phyloP scores from a whole-genome alignment of 2,888 invertebrate genomes.

The Leptodirus hochenwartii region DNA sequence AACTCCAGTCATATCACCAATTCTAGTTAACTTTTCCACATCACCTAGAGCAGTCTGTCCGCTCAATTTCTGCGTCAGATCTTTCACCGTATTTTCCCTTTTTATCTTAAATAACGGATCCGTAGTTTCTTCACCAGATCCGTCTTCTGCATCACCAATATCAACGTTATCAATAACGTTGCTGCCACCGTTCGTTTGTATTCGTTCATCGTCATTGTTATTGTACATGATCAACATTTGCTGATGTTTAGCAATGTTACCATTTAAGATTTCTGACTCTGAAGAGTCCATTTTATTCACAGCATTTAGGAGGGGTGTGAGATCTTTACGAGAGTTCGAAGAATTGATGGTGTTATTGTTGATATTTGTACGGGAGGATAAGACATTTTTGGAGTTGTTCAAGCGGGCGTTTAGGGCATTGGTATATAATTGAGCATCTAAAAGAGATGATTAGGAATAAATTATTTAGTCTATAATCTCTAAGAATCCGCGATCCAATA shows the following conservation, averaged over 20 bases:
- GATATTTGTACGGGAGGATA: too few relatives aligned
- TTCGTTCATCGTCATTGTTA: conserved; percentile 13
- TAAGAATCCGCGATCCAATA: too few relatives aligned
- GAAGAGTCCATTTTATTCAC: conserved; percentile 36
- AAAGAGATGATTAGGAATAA: too few relatives aligned
- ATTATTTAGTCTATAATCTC: too few relatives aligned
- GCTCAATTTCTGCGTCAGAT: conserved; percentile 68
- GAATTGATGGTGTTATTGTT: too few relatives aligned
- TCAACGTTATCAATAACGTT: conserved; percentile 10
- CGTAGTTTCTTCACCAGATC: conserved; percentile 32
- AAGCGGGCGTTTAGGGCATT: too few relatives aligned
- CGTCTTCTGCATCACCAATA: conserved; percentile 24
- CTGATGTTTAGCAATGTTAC: conserved; percentile 24
- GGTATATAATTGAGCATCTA: too few relatives aligned
- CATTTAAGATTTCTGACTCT: conserved; percentile 18
- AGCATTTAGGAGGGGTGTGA: conserved; percentile 34
- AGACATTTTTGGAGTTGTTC: too few relatives aligned
- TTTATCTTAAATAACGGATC: conserved; percentile 30
- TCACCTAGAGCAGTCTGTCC: conserved; percentile 41
- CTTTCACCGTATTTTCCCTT: conserved; percentile 74
- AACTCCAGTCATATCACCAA: conserved; percentile 70
- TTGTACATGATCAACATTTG: conserved; percentile 22
- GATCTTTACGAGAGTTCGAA: conserved; percentile 30
- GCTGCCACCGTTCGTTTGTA: conserved; percentile 8
- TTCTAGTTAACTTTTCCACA: background rate